Percentiles rank a stretch among this genome's conserved stretches.
These are phyloP conservation scores for Chromobotia macracanthus DNA, from an alignment of 2,797 vertebrate genomes.

Conservation along the genomic window DNA sequence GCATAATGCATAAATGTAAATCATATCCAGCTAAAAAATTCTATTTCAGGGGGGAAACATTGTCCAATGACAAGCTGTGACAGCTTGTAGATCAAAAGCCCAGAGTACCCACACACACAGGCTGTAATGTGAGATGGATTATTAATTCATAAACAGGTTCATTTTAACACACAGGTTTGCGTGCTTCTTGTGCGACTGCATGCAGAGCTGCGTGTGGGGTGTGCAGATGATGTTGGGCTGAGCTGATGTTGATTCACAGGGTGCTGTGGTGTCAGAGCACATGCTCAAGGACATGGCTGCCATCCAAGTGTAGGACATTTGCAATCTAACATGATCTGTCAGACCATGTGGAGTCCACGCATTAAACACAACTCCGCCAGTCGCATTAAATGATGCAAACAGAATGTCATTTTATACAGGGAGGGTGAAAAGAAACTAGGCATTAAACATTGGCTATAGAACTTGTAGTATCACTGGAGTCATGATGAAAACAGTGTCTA, in stretches of 20 bases:
- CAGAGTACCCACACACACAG: no score
- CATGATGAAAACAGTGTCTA: no score
- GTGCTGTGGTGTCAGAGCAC: slow-evolving; percentile 25
- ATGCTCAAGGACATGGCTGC: slow-evolving; percentile 33
- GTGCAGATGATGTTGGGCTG: neutral
- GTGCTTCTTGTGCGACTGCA: neutral
- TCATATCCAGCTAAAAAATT: no score
- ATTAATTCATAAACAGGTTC: neutral
- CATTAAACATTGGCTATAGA: no score
- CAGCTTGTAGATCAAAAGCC: no score
- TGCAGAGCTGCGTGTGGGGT: slow-evolving; percentile 13
- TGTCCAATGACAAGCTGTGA: no score
- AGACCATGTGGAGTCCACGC: slow-evolving; percentile 1
- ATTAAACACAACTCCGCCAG: slow-evolving; percentile 6
- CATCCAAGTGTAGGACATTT: slow-evolving; percentile 20
- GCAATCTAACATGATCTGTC: slow-evolving; percentile 31
- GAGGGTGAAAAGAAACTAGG: no score
- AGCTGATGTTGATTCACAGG: slow-evolving; percentile 28
- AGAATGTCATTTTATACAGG: slow-evolving; percentile 18
- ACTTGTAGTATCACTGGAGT: no score
- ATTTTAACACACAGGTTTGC: neutral
- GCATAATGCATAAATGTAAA: no score
- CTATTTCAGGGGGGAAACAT: no score
- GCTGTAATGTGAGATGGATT: no score
- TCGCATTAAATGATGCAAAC: slow-evolving; percentile 14